Conservation (phyloP, 2,797 vertebrate species). For the Oreochromis grahami region DNA sequence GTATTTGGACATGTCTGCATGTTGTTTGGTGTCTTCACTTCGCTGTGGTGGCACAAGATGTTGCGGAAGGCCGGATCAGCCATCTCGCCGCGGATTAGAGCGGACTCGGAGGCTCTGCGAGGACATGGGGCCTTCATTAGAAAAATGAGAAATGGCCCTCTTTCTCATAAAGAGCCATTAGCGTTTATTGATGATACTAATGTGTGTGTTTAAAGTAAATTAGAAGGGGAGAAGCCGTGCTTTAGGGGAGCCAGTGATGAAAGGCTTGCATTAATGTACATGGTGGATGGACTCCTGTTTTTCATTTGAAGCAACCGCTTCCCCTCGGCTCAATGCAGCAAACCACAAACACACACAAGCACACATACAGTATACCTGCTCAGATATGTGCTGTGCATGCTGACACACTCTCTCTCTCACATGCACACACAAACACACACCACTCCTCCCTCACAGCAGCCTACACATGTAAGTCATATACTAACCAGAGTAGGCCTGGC, state of each 20-base stretch:
- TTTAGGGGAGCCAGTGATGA: conserved; percentile 93
- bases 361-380: conserved; percentile 34
- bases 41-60: conserved; percentile 2
- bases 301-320: conserved; percentile 86
- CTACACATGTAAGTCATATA: conserved; percentile 92
- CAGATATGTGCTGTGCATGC: conserved; percentile 30
- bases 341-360: conserved; percentile 27
- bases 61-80: conserved; percentile 40
- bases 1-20: conserved; percentile 36
- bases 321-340: conserved; percentile 47
- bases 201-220: conserved; percentile 94
- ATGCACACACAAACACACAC: conserved; percentile 4
- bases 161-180: conserved; percentile 86
- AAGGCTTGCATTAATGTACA: conserved; percentile 89
- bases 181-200: conserved; percentile 92
- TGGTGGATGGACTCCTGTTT: conserved; percentile 86
- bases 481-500: conserved; percentile 84
- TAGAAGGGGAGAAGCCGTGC: conserved; percentile 88
- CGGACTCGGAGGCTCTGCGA: conserved; percentile 50
- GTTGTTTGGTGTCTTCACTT: conserved; percentile 45
- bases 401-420: conserved; percentile 28
- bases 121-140: conserved; percentile 60
- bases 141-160: conserved; percentile 71
- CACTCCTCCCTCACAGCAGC: conserved; percentile 38
- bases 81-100: conserved; percentile 47